Evolutionary conservation across 2,797 vertebrate species (phyloP).

Genomic region (Sebastes minor): DNA sequence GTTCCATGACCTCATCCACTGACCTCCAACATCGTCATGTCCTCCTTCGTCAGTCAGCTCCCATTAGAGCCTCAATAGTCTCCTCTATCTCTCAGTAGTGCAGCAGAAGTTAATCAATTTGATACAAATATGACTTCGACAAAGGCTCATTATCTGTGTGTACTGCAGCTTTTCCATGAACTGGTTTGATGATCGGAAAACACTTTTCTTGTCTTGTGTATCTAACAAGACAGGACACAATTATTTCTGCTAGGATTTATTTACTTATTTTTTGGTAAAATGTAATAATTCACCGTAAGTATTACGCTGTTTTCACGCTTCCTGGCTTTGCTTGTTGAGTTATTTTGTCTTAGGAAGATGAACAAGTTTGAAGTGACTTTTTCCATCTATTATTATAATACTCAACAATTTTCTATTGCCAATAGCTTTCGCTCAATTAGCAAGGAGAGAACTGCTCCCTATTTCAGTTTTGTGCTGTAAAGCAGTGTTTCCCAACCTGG

Average conservation of each 20-base stretch:
- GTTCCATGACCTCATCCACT: conserved; percentile 58
- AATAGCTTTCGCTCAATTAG: background rate
- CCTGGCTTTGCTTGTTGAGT: background rate
- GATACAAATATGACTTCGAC: background rate
- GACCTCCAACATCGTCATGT: conserved; percentile 22
- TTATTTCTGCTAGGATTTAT: background rate
- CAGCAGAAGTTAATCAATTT: background rate
- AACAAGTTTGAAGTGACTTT: background rate
- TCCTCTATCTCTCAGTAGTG: background rate
- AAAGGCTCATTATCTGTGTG: background rate
- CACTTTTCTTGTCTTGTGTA: background rate
- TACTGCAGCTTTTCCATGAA: background rate
- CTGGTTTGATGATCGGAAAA: background rate
- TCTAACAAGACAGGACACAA: background rate
- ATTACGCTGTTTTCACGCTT: background rate
- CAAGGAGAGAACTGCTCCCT: background rate
- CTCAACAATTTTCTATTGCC: background rate
- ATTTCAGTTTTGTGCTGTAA: background rate
- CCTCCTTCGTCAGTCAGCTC: conserved; percentile 7
- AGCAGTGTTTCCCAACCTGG: no score
- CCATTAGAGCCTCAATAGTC: background rate
- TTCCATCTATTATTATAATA: background rate
- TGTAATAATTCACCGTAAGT: background rate
- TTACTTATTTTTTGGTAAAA: background rate
- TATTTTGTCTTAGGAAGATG: background rate